Evolutionary conservation across 2,797 vertebrate species (phyloP).

Genomic region (Myotis pilosus): DNA sequence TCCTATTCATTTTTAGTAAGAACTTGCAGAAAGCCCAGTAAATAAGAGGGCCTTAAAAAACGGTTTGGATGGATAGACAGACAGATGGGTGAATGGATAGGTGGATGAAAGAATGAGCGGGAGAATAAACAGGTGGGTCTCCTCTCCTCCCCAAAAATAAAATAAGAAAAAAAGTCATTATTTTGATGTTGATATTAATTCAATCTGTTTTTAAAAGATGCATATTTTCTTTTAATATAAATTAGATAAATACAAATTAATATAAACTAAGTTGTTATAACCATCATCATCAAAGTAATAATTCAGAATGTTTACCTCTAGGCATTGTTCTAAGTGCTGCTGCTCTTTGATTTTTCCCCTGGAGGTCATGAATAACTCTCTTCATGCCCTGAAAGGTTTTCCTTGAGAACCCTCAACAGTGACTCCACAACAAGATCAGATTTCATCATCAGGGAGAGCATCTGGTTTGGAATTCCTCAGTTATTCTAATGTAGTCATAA

Average conservation of each 20-base stretch:
- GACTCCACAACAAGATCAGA: background rate
- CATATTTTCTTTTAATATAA: background rate
- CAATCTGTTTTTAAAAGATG: slow-evolving; percentile 6
- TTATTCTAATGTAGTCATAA: background rate
- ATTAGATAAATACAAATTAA: background rate
- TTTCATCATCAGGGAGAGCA: background rate
- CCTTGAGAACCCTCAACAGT: background rate
- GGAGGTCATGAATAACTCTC: background rate
- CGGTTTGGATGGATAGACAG: background rate
- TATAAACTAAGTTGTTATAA: background rate
- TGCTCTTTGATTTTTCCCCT: background rate
- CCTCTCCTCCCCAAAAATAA: background rate
- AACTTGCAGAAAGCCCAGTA: background rate
- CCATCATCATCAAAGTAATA: background rate
- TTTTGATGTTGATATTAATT: background rate
- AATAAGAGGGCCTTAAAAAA: background rate
- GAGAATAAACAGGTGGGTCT: background rate
- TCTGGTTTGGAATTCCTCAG: background rate
- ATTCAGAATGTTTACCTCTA: background rate
- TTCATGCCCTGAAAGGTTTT: background rate
- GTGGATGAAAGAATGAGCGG: background rate
- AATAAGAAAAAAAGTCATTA: background rate
- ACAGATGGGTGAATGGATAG: background rate
- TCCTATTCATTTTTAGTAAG: background rate
- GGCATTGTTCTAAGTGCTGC: background rate